Conservation (phyloP, 2,888 invertebrate species). For the Rhogogaster chlorosoma region DNA sequence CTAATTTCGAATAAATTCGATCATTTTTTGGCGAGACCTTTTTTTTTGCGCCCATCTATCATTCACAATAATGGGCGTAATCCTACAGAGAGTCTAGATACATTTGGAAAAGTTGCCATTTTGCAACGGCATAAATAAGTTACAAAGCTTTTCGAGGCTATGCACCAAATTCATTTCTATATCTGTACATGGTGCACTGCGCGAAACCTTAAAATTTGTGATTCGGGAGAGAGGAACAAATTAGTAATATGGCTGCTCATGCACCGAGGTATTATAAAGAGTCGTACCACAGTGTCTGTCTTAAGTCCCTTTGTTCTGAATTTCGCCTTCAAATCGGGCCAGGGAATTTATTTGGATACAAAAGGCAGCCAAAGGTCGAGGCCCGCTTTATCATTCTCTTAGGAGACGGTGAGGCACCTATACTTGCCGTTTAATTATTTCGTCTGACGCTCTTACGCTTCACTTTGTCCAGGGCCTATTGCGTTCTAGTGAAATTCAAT, state of each 20-base stretch:
- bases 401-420: conserved; percentile 29
- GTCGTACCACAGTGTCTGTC: conserved; percentile 30
- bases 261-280: conserved; percentile 22
- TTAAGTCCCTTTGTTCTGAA: conserved; percentile 36
- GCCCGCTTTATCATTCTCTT: conserved; percentile 42
- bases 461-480: conserved; percentile 9
- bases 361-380: conserved; percentile 41
- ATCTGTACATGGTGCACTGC: neutral
- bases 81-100: neutral
- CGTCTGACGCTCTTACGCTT: conserved; percentile 41
- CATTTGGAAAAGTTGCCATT: neutral
- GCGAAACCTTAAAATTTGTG: conserved; percentile 41
- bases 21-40: neutral
- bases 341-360: conserved; percentile 35
- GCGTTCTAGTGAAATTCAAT: conserved; percentile 24
- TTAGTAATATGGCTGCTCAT: conserved; percentile 28
- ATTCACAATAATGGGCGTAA: neutral
- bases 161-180: neutral
- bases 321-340: conserved; percentile 41
- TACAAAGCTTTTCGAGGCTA: conserved; percentile 5
- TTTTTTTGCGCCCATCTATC: neutral
- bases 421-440: conserved; percentile 43
- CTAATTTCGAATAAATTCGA: neutral
- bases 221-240: conserved; percentile 18
- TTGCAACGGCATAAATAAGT: conserved; percentile 25